Evolutionary conservation across 2,113 vertebrate genomes (phyloP).

Genomic region (Odontesthes bonariensis): DNA sequence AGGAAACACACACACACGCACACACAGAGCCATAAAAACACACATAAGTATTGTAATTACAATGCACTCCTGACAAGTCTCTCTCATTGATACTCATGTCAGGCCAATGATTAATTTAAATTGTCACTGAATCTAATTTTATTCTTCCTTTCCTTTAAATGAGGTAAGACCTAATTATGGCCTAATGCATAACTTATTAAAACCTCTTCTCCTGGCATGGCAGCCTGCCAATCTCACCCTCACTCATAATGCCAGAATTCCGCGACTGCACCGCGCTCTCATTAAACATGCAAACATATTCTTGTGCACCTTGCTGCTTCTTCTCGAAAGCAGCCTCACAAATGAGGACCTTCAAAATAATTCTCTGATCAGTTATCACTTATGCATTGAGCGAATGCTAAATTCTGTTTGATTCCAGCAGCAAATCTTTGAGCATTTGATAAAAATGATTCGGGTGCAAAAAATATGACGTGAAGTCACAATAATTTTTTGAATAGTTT

Average conservation of each 20-base stretch:
- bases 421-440: conserved; percentile 43
- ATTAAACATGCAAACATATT: conserved; percentile 79
- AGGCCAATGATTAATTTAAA: conserved; percentile 78
- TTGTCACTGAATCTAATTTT: conserved; percentile 79
- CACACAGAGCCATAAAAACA: background rate
- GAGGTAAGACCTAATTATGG: conserved; percentile 81
- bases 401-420: conserved; percentile 63
- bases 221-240: conserved; percentile 76
- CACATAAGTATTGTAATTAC: conserved; percentile 63
- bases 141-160: conserved; percentile 79
- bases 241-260: conserved; percentile 60
- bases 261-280: conserved; percentile 34
- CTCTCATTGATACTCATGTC: conserved; percentile 64
- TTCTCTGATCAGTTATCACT: conserved; percentile 74
- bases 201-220: conserved; percentile 68
- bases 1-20: conserved; percentile 4
- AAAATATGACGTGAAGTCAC: conserved; percentile 33
- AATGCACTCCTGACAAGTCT: conserved; percentile 57
- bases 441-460: conserved; percentile 12
- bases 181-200: conserved; percentile 82
- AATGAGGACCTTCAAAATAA: conserved; percentile 71
- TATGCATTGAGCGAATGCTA: conserved; percentile 56
- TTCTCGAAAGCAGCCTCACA: conserved; percentile 40
- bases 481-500: conserved; percentile 29
- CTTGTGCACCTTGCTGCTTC: conserved; percentile 72